A percentile compares a stretch with the other conserved stretches of the same genome.
Evolutionary conservation across 2,113 vertebrate genomes (phyloP).

Genomic region (Coreoperca whiteheadi): DNA sequence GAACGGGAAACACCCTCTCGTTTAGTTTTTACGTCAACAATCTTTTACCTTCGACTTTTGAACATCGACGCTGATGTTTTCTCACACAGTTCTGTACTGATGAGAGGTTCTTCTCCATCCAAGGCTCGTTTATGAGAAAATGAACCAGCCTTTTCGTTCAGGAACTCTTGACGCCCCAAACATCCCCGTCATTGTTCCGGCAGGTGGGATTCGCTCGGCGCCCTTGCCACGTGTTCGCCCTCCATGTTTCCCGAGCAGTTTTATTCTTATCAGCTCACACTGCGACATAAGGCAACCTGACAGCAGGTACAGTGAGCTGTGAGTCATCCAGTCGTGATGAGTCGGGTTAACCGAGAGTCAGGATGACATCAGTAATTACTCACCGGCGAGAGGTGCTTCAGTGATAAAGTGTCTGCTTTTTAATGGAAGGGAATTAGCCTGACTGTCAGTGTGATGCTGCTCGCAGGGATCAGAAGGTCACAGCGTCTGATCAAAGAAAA

Average conservation of each 20-base stretch:
- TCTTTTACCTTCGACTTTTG: no score
- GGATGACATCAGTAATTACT: conserved; percentile 32
- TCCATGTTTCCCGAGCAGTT: neutral
- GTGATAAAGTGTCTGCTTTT: conserved; percentile 10
- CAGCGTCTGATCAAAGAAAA: conserved; percentile 35
- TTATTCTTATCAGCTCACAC: neutral
- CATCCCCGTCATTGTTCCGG: neutral
- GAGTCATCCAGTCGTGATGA: neutral
- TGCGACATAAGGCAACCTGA: neutral
- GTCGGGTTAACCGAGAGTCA: conserved; percentile 18
- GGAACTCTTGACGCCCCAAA: no score
- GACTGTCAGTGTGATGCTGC: conserved; percentile 16
- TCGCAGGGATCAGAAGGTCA: conserved; percentile 37
- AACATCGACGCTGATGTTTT: no score
- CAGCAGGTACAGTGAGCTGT: neutral
- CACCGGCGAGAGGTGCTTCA: conserved; percentile 12
- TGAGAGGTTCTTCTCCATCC: no score
- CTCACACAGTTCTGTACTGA: no score
- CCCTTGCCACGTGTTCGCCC: no score
- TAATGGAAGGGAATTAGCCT: conserved; percentile 26
- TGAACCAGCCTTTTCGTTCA: no score
- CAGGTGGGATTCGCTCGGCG: neutral
- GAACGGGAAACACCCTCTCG: no score
- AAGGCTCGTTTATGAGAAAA: no score
- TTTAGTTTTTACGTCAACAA: no score